These are phyloP conservation scores for Petrophora chlorosata DNA, from an alignment of 2,888 invertebrate genomes.

Conservation along the genomic window DNA sequence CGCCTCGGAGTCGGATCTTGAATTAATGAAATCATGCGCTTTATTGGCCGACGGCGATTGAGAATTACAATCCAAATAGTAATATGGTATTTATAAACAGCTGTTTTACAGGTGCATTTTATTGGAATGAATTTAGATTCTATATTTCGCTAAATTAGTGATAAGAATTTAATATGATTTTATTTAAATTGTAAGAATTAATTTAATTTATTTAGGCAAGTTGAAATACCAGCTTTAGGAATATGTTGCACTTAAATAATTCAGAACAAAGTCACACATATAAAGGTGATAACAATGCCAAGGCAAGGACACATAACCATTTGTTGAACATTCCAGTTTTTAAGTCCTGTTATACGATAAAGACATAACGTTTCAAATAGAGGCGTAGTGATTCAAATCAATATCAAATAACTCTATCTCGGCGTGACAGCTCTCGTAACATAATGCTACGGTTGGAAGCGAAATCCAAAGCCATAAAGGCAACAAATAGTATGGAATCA, in stretches of 20 bases:
- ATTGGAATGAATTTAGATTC: too few species aligned
- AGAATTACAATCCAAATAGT: constrained; percentile 19
- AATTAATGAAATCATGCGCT: constrained; percentile 53
- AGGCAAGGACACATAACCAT: constrained; percentile 1
- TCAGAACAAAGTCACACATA: not conserved
- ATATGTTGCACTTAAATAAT: constrained; percentile 10
- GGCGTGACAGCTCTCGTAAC: constrained; percentile 39
- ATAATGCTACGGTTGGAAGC: constrained; percentile 40
- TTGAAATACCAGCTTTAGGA: constrained; percentile 12
- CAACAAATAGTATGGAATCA: constrained; percentile 62
- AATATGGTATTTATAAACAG: constrained; percentile 15
- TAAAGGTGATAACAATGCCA: not conserved
- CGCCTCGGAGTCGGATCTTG: constrained; percentile 54
- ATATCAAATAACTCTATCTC: constrained; percentile 43
- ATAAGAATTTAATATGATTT: too few species aligned
- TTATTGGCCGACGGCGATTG: constrained; percentile 38
- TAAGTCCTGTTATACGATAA: constrained; percentile 8
- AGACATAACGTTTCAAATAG: constrained; percentile 3
- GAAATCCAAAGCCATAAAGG: constrained; percentile 47
- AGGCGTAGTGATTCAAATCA: constrained; percentile 27
- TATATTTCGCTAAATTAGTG: too few species aligned
- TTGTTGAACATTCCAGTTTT: not conserved
- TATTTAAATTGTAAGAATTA: too few species aligned
- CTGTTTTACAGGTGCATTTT: not conserved
- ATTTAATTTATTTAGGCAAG: too few species aligned